These are phyloP conservation scores for Cyphomyrus discorhynchus DNA, from an alignment of 2,113 vertebrate genomes.

Conservation along the genomic window DNA sequence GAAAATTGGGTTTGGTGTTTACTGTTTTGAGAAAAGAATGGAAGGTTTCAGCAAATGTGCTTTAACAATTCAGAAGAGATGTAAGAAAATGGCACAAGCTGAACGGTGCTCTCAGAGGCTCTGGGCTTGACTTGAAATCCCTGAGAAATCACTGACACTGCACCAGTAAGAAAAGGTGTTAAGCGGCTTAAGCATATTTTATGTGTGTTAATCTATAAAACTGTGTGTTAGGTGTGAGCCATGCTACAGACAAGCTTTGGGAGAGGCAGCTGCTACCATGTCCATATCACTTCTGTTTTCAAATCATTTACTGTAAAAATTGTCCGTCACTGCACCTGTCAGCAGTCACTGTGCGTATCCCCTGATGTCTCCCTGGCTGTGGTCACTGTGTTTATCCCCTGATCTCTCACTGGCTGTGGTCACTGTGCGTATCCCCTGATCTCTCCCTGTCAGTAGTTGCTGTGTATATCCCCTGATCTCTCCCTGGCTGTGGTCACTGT, in stretches of 20 bases:
- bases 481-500: not conserved
- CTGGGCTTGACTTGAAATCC: not conserved
- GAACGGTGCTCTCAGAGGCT: not conserved
- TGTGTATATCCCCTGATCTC: too few species aligned
- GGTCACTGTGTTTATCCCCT: too few species aligned
- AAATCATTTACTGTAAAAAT: not conserved
- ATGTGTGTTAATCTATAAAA: not conserved
- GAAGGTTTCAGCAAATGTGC: not conserved
- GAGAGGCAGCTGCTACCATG: not conserved
- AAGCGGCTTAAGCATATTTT: not conserved
- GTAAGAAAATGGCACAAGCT: not conserved
- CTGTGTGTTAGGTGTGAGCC: not conserved
- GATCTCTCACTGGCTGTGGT: too few species aligned
- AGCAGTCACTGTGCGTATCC: not conserved
- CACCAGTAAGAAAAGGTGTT: not conserved
- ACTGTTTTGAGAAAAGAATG: not conserved
- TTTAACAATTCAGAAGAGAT: not conserved
- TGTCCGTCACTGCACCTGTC: not conserved
- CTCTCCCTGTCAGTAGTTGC: too few species aligned
- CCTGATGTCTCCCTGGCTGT: too few species aligned
- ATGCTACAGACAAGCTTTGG: not conserved
- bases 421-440: too few species aligned
- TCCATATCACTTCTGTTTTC: not conserved
- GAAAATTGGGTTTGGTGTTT: not conserved
- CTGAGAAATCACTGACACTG: not conserved